phyloP scores from a whole-genome alignment of 2,888 invertebrate species.

The Athetis lepigone region DNA sequence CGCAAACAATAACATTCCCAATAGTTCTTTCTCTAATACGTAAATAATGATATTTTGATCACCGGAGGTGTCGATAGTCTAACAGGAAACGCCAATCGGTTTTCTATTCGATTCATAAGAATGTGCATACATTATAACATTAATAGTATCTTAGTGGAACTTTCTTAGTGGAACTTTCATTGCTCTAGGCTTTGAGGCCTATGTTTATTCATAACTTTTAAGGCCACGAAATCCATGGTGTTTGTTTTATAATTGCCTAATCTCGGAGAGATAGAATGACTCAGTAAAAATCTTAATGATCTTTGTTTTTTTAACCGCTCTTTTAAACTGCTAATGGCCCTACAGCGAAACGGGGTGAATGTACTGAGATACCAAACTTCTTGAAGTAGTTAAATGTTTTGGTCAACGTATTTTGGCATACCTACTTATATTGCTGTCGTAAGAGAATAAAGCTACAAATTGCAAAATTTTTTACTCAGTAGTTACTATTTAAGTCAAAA shows the following conservation, averaged over 20 bases:
- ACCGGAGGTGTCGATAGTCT: conserved; percentile 70
- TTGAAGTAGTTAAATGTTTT: conserved; percentile 12
- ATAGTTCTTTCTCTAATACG: conserved; percentile 66
- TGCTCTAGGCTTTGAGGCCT: conserved; percentile 19
- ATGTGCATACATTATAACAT: conserved; percentile 46
- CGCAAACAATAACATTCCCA: conserved; percentile 46
- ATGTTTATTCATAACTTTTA: conserved; percentile 28
- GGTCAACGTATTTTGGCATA: background rate
- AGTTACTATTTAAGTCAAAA: background rate
- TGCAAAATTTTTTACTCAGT: background rate
- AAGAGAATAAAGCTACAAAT: too few relatives aligned
- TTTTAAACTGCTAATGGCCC: conserved; percentile 36
- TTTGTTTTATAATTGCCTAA: conserved; percentile 32
- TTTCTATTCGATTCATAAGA: conserved; percentile 61
- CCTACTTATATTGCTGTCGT: background rate
- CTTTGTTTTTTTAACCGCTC: conserved; percentile 42
- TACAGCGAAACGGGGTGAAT: conserved; percentile 51
- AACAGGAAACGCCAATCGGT: conserved; percentile 77
- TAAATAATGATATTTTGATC: conserved; percentile 84
- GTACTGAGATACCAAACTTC: conserved; percentile 40
- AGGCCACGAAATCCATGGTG: conserved; percentile 5
- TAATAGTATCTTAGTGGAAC: conserved; percentile 29
- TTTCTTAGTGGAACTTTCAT: conserved; percentile 49
- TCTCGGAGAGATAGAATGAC: conserved; percentile 38
- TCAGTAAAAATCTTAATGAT: conserved; percentile 49